Base-by-base conservation (phyloP, 1,140 invertebrate genomes). In the Macrotrachela quadricornifera region DNA sequence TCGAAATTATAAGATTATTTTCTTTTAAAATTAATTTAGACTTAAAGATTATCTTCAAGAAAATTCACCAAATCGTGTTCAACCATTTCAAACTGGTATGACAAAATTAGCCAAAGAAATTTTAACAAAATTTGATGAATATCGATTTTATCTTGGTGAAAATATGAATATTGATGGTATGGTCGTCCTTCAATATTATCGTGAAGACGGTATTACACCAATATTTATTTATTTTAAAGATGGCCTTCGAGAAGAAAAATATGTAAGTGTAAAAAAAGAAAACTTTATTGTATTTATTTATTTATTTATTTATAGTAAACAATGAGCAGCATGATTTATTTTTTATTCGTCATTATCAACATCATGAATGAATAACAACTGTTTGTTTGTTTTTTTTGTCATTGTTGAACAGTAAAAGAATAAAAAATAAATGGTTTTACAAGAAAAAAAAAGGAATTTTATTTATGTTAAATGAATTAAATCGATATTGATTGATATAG, bases 241-340 rank as follows among this genome's bases (percentile, higher is more conserved):
- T 54, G 57, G 57, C 42, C 30, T 58, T 17, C 49, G 45, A n/a
- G 57, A 57, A 37, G 57, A 57, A 42, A 58, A 58, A 47, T 56
- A 18, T n/a, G 45, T 48, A 54, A 30, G 21, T 4, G 18, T 10
- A 50, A 42, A 4, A 10, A 42, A 42, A 42, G 10, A 4, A 14
- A 4, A 6, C 10, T 42, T 42, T 42, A 14, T 30, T 30, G 21
- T 30, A 2, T 30, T 30, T 30, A n/a, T n/a, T n/a, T n/a, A n/a
- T n/a, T n/a, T n/a, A n/a, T n/a, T n/a, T n/a, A n/a, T n/a, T n/a
- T n/a, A n/a, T 15, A 15, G 40, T 42, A 8, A 30, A 30, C 21
- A n/a, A n/a, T n/a, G n/a, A n/a, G n/a, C n/a, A n/a, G n/a, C n/a
- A n/a, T n/a, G n/a, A n/a, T 30, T 30, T 30, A 4, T 30, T 30